Evolutionary conservation across 2,797 vertebrate genomes (phyloP).

Genomic region (Pipistrellus nathusii): DNA sequence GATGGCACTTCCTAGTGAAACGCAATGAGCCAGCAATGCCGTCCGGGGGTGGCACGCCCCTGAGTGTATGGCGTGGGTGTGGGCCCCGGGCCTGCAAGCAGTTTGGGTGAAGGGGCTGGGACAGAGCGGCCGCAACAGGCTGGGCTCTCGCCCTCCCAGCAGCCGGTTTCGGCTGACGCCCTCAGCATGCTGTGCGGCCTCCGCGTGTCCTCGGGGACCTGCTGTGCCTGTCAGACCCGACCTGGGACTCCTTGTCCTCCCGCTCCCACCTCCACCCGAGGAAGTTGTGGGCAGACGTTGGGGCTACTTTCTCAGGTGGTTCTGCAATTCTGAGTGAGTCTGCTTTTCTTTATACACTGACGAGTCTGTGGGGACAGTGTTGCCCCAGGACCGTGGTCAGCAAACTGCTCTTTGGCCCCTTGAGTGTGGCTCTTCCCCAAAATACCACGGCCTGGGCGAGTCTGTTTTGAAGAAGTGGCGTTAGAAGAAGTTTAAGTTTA

Average conservation of each 20-base stretch:
- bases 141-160: not conserved
- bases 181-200: not conserved
- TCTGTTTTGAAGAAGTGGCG: too few relatives aligned
- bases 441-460: too few relatives aligned
- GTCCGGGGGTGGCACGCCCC: accelerated
- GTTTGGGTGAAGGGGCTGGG: not conserved
- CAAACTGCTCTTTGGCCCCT: too few relatives aligned
- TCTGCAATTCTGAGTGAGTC: not conserved
- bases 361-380: not conserved
- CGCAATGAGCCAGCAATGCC: not conserved
- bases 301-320: not conserved
- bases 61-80: not conserved
- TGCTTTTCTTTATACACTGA: not conserved
- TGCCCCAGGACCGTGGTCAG: not conserved
- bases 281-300: not conserved
- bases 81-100: accelerated
- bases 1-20: not conserved
- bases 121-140: not conserved
- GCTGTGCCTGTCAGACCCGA: not conserved
- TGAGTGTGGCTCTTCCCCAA: too few relatives aligned
- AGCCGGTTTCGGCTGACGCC: not conserved
- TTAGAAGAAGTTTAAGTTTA: too few relatives aligned
- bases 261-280: not conserved
- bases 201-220: not conserved
- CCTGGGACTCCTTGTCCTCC: not conserved